A percentile compares a stretch with the other conserved stretches of the same genome.
phyloP scores from a whole-genome alignment of 2,113 vertebrate genomes.

The Paracanthobrama guichenoti region DNA sequence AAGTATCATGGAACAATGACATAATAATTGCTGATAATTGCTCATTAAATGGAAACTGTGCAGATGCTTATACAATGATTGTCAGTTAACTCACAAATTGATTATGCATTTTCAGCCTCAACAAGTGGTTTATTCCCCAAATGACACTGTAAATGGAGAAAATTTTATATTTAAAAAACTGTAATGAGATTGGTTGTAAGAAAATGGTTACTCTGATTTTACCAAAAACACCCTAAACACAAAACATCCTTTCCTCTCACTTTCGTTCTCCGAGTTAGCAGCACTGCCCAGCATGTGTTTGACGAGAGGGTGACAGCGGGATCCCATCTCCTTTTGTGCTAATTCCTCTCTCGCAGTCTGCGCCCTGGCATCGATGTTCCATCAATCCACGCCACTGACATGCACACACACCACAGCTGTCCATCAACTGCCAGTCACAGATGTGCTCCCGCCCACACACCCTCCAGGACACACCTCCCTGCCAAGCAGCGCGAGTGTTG shows the following conservation, averaged over 20 bases:
- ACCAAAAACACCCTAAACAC: background rate
- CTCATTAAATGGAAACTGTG: background rate
- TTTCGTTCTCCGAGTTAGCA: slow-evolving; percentile 41
- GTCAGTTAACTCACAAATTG: background rate
- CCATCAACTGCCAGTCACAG: slow-evolving; percentile 41
- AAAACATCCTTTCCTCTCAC: background rate
- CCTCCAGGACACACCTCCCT: slow-evolving; percentile 34
- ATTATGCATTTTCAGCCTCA: background rate
- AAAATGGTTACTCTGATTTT: background rate
- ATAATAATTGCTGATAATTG: background rate
- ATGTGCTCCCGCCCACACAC: slow-evolving; percentile 41
- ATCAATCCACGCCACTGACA: slow-evolving; percentile 33
- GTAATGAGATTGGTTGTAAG: background rate
- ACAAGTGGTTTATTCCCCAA: background rate
- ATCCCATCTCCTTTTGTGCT: slow-evolving; percentile 34
- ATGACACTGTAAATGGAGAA: background rate
- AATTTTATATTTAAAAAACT: background rate
- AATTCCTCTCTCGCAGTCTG: slow-evolving; percentile 28
- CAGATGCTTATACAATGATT: background rate
- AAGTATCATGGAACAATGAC: background rate
- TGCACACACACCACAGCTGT: slow-evolving; percentile 34
- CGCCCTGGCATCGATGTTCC: slow-evolving; percentile 25
- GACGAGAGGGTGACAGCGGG: slow-evolving; percentile 39
- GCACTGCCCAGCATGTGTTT: slow-evolving; percentile 14
- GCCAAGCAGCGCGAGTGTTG: background rate